Evolutionary conservation across 1,140 invertebrate species (phyloP).

Genomic region (Procambarus clarkii): DNA sequence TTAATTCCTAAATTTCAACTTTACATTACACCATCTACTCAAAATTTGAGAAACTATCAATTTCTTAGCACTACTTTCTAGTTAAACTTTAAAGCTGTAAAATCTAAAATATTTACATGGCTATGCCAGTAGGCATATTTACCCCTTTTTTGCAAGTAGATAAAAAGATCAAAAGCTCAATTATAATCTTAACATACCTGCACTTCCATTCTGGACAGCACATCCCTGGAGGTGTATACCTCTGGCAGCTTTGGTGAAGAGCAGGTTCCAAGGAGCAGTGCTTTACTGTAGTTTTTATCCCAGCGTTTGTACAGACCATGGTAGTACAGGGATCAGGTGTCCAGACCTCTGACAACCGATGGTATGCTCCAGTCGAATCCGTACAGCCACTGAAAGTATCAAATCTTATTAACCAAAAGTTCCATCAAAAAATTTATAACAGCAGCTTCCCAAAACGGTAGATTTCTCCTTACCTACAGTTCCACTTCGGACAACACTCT

Average conservation of each 20-base stretch:
- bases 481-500: slow-evolving; percentile 19
- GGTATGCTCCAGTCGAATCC: not conserved
- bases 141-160: too few species aligned
- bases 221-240: not conserved
- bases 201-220: slow-evolving; percentile 21
- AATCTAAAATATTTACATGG: too few species aligned
- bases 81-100: too few species aligned
- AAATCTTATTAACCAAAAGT: too few species aligned
- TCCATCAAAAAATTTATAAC: too few species aligned
- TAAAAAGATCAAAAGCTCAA: too few species aligned
- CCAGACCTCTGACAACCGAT: not conserved
- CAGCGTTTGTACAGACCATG: not conserved
- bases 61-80: too few species aligned
- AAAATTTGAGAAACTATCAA: too few species aligned
- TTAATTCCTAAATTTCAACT: too few species aligned
- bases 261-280: not conserved
- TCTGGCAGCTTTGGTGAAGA: not conserved
- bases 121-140: too few species aligned
- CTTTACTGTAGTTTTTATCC: not conserved
- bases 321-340: not conserved
- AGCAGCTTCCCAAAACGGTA: too few species aligned
- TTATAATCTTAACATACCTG: not conserved
- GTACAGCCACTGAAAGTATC: not conserved
- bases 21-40: too few species aligned
- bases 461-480: not conserved